Conservation (phyloP, 2,888 invertebrate genomes). For the Anoplius nigerrimus region DNA sequence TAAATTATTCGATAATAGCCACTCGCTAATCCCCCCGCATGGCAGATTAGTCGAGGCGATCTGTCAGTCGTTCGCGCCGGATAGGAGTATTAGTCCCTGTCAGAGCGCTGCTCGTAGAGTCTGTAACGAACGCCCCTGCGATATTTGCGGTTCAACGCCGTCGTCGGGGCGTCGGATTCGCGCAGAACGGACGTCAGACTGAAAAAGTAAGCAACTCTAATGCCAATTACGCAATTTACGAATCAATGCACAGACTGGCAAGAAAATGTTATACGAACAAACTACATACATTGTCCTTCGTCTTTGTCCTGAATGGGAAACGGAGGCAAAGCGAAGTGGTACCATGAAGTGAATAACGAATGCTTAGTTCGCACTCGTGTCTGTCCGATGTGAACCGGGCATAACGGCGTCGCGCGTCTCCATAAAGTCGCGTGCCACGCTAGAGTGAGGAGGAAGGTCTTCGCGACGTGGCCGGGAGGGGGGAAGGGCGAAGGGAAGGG, state of each 20-base stretch:
- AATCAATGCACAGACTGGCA: too few species aligned
- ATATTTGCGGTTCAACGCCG: conserved; percentile 39
- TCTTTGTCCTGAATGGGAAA: too few species aligned
- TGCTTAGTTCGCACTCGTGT: too few species aligned
- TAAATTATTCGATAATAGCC: conserved; percentile 52
- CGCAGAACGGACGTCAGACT: conserved; percentile 22
- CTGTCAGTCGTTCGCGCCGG: conserved; percentile 41
- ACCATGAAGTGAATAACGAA: too few species aligned
- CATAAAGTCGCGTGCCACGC: conserved; percentile 51
- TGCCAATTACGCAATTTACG: too few species aligned
- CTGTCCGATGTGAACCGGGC: not conserved
- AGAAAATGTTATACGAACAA: too few species aligned
- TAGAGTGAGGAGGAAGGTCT: conserved; percentile 38
- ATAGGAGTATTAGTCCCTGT: conserved; percentile 47
- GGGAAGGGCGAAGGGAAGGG: conserved; percentile 12
- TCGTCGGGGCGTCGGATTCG: conserved; percentile 25
- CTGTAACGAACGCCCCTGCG: conserved; percentile 17
- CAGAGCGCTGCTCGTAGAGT: conserved; percentile 3
- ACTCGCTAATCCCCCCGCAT: conserved; percentile 38
- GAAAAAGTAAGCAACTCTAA: too few species aligned
- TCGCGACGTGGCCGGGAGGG: conserved; percentile 25
- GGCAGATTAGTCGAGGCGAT: conserved; percentile 47
- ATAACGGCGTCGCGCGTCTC: conserved; percentile 46
- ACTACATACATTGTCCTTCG: too few species aligned
- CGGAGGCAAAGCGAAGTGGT: too few species aligned